Conservation (phyloP, 2,113 vertebrate genomes). For the Apaloderma vittatum region DNA sequence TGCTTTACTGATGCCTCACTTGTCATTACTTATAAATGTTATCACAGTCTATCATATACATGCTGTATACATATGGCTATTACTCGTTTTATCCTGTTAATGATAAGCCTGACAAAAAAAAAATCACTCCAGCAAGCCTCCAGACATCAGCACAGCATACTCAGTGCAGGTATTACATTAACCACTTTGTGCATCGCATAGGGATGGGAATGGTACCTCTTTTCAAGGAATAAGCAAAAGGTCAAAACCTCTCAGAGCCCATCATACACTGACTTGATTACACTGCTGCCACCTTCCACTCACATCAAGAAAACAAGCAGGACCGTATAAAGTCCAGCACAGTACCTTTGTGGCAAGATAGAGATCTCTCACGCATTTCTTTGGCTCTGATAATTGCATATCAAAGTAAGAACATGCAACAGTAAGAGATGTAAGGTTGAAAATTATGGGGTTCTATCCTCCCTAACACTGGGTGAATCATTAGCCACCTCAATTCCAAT, state of each 20-base stretch:
- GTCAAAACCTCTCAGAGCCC: not conserved
- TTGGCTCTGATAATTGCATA: not conserved
- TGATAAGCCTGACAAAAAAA: not conserved
- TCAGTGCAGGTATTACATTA: not conserved
- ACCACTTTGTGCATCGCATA: not conserved
- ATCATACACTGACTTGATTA: not conserved
- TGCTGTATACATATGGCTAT: not conserved
- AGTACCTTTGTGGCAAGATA: not conserved
- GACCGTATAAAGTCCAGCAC: not conserved
- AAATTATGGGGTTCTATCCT: not conserved
- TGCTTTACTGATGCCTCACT: not conserved
- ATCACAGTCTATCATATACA: not conserved
- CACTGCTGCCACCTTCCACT: not conserved
- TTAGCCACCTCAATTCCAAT: not conserved
- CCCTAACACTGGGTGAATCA: not conserved
- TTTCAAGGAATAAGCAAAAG: not conserved
- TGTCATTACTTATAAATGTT: not conserved
- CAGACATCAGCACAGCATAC: not conserved
- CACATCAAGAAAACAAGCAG: not conserved
- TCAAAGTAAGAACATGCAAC: not conserved
- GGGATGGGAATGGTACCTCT: not conserved
- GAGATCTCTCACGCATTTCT: not conserved
- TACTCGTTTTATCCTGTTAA: not conserved
- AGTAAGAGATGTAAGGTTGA: not conserved
- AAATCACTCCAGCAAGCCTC: not conserved